Base-by-base conservation (phyloP, 1,140 invertebrate genomes). In the Polyergus mexicanus region DNA sequence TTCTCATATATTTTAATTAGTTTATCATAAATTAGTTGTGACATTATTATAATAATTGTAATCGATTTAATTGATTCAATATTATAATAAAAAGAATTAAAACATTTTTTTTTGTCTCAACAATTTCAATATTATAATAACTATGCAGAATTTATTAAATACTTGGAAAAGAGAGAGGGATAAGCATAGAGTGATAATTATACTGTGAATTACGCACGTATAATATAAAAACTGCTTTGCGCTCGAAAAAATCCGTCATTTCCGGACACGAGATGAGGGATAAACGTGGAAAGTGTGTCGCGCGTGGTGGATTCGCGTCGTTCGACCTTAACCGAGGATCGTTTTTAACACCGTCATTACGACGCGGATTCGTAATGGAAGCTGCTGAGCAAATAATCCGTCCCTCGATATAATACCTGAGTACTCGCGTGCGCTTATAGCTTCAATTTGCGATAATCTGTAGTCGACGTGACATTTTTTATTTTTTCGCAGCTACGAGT, bases 311-410 rank as follows among this genome's bases (percentile, higher is more conserved):
- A 65, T 66, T 66, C 41, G 62, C 35, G 76, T 54, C 28, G 44
- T 44, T 78, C 16, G 41, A n/a, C 32, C 75, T 41, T 65, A 65
- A 65, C 28, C 60, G 62, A 38, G 76, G 44, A 66, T 66, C 76
- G 62, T 78, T 78, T 78, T 66, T 78, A 78, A 78, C 44, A 66
- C 41, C 44, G 28, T 22, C 44, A 66, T 78, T 66, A 66, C 62
- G 76, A 47, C 44, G 44, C 32, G 13, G 3, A 28, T 1, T n/a
- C 19, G 41, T 78, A 78, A 78, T 78, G 62, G 76, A 16, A 78
- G 62, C 44, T 66, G 76, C 32, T 54, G 62, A 65, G 66, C 76
- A 78, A 78, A 78, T 66, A 78, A 66, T 77, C 41, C 75, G 41
- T 10, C 76, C 16, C 41, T 54, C 44, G 32, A n/a, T 66, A 66